phyloP scores from a whole-genome alignment of 2,113 vertebrate species.

The Rhea pennata region DNA sequence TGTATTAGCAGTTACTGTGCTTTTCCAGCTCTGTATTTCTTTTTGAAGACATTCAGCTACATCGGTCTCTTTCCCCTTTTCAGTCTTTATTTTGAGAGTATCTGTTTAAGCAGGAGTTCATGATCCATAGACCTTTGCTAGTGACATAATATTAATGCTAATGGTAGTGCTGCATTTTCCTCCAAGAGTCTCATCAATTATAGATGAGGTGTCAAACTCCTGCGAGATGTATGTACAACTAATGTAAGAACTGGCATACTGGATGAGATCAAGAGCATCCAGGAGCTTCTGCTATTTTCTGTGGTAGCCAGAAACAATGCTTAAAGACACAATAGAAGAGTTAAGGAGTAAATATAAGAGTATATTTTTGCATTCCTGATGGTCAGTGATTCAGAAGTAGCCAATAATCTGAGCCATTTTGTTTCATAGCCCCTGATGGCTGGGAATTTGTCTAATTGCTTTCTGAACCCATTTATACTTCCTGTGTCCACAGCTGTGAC shows the following conservation, averaged over 20 bases:
- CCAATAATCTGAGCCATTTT: not conserved
- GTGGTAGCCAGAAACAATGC: not conserved
- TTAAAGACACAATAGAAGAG: not conserved
- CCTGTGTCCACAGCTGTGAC: not conserved
- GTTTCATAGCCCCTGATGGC: not conserved
- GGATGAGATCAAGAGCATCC: not conserved
- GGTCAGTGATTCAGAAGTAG: not conserved
- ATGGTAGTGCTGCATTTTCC: fast-evolving
- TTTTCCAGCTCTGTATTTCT: not conserved
- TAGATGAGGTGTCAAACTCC: not conserved
- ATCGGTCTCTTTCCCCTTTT: not conserved
- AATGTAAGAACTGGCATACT: not conserved
- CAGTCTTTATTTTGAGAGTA: not conserved
- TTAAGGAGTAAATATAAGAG: not conserved
- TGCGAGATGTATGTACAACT: not conserved
- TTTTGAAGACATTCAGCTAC: not conserved
- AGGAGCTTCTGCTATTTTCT: not conserved
- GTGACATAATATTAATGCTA: not conserved
- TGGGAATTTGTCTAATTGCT: not conserved
- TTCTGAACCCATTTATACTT: not conserved
- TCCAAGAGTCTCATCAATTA: not conserved
- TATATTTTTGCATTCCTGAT: not conserved
- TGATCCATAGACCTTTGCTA: not conserved
- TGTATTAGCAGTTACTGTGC: not conserved
- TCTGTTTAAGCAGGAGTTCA: not conserved